phyloP scores from a whole-genome alignment of 2,113 vertebrate species.

The Nicator chloris region DNA sequence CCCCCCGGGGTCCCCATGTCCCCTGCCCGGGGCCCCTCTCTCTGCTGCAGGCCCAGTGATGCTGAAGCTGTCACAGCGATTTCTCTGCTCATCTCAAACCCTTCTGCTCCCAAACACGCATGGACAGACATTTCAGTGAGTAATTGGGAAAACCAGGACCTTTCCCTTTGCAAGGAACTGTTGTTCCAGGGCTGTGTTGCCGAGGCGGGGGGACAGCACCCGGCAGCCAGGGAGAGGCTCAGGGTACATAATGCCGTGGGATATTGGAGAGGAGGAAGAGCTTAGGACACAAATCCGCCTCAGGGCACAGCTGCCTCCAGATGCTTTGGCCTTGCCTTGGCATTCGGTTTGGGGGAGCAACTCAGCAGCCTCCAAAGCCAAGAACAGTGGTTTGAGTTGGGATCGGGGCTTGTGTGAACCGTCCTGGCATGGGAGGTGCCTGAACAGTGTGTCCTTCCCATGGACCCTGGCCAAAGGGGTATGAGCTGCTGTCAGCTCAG shows the following conservation, averaged over 20 bases:
- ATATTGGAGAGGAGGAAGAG: not conserved
- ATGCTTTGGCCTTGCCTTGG: not conserved
- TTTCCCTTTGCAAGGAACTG: not conserved
- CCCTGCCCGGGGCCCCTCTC: not conserved
- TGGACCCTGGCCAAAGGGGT: not conserved
- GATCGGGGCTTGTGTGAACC: not conserved
- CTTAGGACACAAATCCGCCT: rapidly evolving
- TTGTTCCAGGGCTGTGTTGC: not conserved
- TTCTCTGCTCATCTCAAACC: slow-evolving; percentile 48
- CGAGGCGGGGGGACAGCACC: rapidly evolving
- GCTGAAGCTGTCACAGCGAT: slow-evolving; percentile 36
- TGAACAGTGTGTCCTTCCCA: not conserved
- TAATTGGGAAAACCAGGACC: not conserved
- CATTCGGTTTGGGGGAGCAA: not conserved
- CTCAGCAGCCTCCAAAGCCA: not conserved
- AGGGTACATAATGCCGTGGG: rapidly evolving
- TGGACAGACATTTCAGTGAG: not conserved
- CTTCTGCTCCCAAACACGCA: not conserved
- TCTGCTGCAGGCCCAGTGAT: not conserved
- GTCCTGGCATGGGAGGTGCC: not conserved
- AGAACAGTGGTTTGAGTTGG: not conserved
- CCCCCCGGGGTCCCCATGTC: not conserved
- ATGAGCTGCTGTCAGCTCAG: not conserved
- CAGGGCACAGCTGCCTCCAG: rapidly evolving
- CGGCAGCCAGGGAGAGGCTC: not conserved